phyloP scores from a whole-genome alignment of 2,888 invertebrate species.

The Galeopsomyia nigrocyanea region DNA sequence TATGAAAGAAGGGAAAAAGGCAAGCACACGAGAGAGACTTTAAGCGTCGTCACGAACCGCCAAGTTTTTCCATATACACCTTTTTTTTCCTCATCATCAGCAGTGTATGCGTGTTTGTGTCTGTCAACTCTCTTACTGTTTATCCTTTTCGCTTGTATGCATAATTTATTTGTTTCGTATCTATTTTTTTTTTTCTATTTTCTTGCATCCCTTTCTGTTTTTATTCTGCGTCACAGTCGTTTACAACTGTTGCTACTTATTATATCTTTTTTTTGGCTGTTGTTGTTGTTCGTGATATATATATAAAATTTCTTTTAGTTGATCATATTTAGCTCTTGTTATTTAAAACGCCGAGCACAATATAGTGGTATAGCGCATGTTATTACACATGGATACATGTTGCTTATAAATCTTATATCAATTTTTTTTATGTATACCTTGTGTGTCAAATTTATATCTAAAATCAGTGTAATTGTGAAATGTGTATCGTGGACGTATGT shows the following conservation, averaged over 20 bases:
- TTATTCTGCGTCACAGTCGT: background rate
- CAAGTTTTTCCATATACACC: conserved; percentile 21
- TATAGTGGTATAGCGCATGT: conserved; percentile 41
- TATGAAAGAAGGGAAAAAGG: conserved; percentile 30
- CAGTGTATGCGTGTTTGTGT: conserved; percentile 2
- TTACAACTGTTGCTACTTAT: background rate
- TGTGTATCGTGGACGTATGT: too few relatives aligned
- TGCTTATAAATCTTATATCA: conserved; percentile 22
- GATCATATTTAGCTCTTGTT: conserved; percentile 42
- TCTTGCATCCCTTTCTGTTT: background rate
- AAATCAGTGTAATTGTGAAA: conserved; percentile 10
- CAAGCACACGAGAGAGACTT: conserved; percentile 22
- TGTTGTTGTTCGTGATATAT: conserved; percentile 16
- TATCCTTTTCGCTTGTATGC: conserved; percentile 5
- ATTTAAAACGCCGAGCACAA: conserved; percentile 46
- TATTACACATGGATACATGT: conserved; percentile 42
- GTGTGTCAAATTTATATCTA: conserved; percentile 29
- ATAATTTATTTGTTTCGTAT: background rate
- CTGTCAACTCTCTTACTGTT: conserved; percentile 19
- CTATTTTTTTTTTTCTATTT: background rate
- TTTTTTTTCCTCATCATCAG: conserved; percentile 8
- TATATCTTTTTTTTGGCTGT: conserved; percentile 18
- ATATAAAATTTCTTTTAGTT: conserved; percentile 37
- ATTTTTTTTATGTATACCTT: conserved; percentile 28
- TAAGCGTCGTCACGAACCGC: conserved; percentile 14